These are phyloP conservation scores for Aplodontia rufa DNA, from an alignment of 2,113 vertebrate genomes.

Conservation along the genomic window DNA sequence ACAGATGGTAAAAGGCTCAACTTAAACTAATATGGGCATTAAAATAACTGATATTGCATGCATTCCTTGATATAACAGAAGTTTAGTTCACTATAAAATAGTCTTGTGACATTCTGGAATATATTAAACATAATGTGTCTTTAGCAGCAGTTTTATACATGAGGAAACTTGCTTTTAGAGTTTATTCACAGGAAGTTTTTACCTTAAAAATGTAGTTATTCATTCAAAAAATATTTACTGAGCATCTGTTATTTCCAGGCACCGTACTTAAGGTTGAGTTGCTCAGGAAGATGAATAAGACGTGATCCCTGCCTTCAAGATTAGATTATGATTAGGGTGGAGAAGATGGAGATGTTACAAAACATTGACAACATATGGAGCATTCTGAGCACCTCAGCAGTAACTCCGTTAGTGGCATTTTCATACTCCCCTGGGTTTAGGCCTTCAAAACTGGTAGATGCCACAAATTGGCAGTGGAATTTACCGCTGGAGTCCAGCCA, in stretches of 20 bases:
- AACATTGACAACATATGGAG: not conserved
- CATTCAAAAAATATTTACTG: slow-evolving; percentile 14
- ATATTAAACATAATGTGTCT: slow-evolving; percentile 45
- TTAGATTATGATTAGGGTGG: not conserved
- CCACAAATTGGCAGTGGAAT: not conserved
- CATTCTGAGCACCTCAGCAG: not conserved
- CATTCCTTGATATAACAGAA: slow-evolving; percentile 66
- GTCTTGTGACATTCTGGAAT: slow-evolving; percentile 55
- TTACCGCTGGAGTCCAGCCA: not conserved
- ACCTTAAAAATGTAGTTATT: not conserved
- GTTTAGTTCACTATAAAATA: slow-evolving; percentile 73
- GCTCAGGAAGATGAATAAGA: not conserved
- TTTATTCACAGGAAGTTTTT: slow-evolving; percentile 1
- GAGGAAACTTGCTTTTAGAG: not conserved
- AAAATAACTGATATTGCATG: slow-evolving; percentile 69
- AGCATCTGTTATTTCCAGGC: not conserved
- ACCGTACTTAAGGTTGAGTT: not conserved
- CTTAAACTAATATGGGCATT: slow-evolving; percentile 77
- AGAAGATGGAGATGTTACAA: not conserved
- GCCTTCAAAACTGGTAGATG: not conserved
- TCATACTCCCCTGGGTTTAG: not conserved
- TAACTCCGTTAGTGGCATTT: not conserved
- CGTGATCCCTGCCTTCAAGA: not conserved
- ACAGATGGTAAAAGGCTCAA: slow-evolving; percentile 68
- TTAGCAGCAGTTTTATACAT: slow-evolving; percentile 30